Percentiles rank a stretch among this genome's conserved stretches.
These are phyloP conservation scores for Eledone cirrhosa DNA, from an alignment of 2,888 invertebrate genomes.

Conservation along the genomic window DNA sequence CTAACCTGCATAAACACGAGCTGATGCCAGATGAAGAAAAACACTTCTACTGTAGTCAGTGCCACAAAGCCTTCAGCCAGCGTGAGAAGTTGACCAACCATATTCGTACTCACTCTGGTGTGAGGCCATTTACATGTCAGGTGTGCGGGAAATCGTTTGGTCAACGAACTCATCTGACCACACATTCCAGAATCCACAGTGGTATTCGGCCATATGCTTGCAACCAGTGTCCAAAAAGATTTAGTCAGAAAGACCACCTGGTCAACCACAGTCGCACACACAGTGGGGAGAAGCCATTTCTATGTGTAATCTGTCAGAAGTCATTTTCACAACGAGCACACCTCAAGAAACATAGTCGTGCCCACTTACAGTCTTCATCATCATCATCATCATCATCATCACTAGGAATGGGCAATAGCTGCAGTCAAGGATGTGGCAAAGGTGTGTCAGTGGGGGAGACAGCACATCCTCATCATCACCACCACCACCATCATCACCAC, in stretches of 20 bases:
- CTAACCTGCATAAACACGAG: slow-evolving; percentile 14
- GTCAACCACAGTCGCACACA: slow-evolving; percentile 25
- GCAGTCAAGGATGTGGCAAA: background rate
- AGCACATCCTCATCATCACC: background rate
- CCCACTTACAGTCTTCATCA: no score
- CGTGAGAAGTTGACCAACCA: slow-evolving; percentile 17
- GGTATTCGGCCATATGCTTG: slow-evolving; percentile 24
- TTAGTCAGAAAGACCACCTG: slow-evolving; percentile 15
- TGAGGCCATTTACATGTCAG: slow-evolving; percentile 9
- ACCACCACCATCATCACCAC: background rate
- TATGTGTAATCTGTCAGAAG: slow-evolving; percentile 17
- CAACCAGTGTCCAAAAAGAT: slow-evolving; percentile 18
- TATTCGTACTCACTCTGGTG: slow-evolving; percentile 17
- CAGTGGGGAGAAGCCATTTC: slow-evolving; percentile 18
- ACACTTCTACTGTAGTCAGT: slow-evolving; percentile 9
- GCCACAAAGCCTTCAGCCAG: slow-evolving; percentile 23
- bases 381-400: no score
- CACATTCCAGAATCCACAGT: slow-evolving; percentile 9
- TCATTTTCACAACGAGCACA: slow-evolving; percentile 18
- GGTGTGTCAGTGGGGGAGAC: background rate
- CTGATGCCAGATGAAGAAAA: slow-evolving; percentile 17
- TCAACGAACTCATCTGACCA: slow-evolving; percentile 13
- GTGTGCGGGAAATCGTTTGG: slow-evolving; percentile 13
- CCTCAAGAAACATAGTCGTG: slow-evolving; percentile 19
- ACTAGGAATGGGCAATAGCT: background rate